Percentiles rank a stretch among this genome's conserved stretches.
Conservation (phyloP, 30 jellyfish, hydroid and myxozoan species). For the Pelagia noctiluca region DNA sequence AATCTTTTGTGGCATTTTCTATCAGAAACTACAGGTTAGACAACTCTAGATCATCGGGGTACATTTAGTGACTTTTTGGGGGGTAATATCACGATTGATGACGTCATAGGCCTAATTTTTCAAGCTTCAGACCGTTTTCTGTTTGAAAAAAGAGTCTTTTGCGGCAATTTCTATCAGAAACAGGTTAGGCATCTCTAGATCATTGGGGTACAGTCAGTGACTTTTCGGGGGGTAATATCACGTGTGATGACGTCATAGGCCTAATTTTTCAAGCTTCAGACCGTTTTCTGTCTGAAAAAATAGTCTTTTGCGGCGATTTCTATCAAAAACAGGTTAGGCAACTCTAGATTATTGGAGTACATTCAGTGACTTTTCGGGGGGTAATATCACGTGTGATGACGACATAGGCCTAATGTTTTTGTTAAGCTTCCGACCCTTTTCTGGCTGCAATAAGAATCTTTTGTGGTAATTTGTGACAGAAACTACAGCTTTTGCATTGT, state of each 20-base stretch:
- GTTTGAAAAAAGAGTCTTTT: not conserved
- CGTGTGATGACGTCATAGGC: no score
- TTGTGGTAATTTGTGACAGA: not conserved
- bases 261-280: no score
- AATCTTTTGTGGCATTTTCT: slow-evolving; percentile 9
- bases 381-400: no score
- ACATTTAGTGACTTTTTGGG: slow-evolving; percentile 17
- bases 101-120: slow-evolving; percentile 11
- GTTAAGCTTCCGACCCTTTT: not conserved
- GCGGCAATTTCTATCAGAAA: not conserved
- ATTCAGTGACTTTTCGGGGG: no score
- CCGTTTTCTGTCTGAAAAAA: not conserved
- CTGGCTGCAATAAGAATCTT: slow-evolving; percentile 3
- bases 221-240: no score
- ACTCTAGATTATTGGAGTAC: not conserved
- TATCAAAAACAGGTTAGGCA: not conserved
- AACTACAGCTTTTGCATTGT: not conserved
- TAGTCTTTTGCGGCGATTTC: not conserved
- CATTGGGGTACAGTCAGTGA: no score
- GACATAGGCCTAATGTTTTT: not conserved
- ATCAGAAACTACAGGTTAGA: slow-evolving; percentile 16
- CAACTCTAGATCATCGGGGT: slow-evolving; percentile 20
- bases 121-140: not conserved
- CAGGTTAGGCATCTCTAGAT: no score
- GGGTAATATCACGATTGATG: slow-evolving; percentile 17